These are phyloP conservation scores for Danionella dracula DNA, from an alignment of 2,797 vertebrate species.

Conservation along the genomic window DNA sequence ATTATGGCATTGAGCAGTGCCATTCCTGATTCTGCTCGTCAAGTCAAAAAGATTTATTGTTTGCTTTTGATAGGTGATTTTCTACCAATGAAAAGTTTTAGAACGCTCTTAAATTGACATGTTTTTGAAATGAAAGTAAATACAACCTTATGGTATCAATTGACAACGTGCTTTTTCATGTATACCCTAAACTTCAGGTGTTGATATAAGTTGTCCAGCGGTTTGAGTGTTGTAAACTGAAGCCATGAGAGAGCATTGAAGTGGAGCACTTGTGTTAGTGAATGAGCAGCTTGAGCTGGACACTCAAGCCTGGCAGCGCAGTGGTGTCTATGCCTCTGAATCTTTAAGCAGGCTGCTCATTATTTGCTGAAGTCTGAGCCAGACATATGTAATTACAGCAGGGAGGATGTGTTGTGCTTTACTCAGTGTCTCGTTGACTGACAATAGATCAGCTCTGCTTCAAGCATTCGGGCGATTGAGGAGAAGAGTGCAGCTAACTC, in stretches of 20 bases:
- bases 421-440: conserved; percentile 6
- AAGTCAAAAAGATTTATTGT: too few relatives aligned
- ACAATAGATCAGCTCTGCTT: conserved; percentile 8
- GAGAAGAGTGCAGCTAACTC: neutral
- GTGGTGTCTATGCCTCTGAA: conserved; percentile 10
- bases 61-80: too few relatives aligned
- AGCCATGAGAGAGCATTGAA: neutral
- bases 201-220: neutral
- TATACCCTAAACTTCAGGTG: neutral
- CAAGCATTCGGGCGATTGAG: neutral
- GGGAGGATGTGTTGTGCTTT: conserved; percentile 19
- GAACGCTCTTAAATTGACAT: too few relatives aligned
- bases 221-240: neutral
- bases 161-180: neutral
- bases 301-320: neutral
- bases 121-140: too few relatives aligned
- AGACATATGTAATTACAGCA: conserved; percentile 54
- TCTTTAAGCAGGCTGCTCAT: conserved; percentile 25
- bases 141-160: too few relatives aligned
- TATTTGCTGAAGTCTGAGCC: conserved; percentile 43
- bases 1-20: too few relatives aligned
- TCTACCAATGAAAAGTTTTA: too few relatives aligned
- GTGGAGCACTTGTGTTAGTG: neutral
- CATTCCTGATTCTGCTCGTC: too few relatives aligned
- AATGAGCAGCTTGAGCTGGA: neutral